phyloP scores from a whole-genome alignment of 1,140 invertebrate species.

The Drosophila oshimai region DNA sequence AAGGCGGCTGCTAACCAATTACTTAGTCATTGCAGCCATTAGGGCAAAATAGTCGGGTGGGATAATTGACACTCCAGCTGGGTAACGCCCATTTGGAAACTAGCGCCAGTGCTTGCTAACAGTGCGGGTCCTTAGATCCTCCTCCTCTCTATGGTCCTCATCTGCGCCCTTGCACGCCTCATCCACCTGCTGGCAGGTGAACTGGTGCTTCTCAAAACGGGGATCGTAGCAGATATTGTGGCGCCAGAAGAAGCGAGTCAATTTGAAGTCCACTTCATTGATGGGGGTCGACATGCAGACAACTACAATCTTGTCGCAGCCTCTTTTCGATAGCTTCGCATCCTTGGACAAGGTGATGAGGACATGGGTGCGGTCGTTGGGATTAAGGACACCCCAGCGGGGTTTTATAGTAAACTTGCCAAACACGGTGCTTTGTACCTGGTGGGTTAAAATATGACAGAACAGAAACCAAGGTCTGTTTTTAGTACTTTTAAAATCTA shows the following conservation, averaged over 20 bases:
- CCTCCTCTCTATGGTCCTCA: neutral
- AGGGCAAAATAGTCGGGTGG: neutral
- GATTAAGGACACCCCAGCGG: slow-evolving; percentile 15
- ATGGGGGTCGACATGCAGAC: slow-evolving; percentile 33
- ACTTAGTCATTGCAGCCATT: slow-evolving; percentile 32
- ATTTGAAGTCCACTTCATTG: slow-evolving; percentile 17
- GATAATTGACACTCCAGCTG: slow-evolving; percentile 11
- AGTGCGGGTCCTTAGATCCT: neutral
- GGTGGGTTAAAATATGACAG: too few relatives aligned
- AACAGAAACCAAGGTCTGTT: too few relatives aligned
- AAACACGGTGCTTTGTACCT: slow-evolving; percentile 25
- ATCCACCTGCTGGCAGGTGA: slow-evolving; percentile 13
- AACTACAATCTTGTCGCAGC: slow-evolving; percentile 28
- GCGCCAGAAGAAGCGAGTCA: slow-evolving; percentile 29
- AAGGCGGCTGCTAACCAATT: slow-evolving; percentile 30
- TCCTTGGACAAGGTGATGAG: neutral
- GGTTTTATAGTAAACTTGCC: slow-evolving; percentile 25
- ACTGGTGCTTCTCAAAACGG: slow-evolving; percentile 27
- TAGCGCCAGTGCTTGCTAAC: slow-evolving; percentile 17
- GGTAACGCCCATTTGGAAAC: neutral
- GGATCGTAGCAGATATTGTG: slow-evolving; percentile 34
- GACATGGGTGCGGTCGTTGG: neutral
- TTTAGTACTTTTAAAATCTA: too few relatives aligned
- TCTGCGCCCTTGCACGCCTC: neutral
- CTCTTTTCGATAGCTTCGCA: slow-evolving; percentile 21